phyloP scores from a whole-genome alignment of 1,140 invertebrate species.

The Rhyacophila brunnea region DNA sequence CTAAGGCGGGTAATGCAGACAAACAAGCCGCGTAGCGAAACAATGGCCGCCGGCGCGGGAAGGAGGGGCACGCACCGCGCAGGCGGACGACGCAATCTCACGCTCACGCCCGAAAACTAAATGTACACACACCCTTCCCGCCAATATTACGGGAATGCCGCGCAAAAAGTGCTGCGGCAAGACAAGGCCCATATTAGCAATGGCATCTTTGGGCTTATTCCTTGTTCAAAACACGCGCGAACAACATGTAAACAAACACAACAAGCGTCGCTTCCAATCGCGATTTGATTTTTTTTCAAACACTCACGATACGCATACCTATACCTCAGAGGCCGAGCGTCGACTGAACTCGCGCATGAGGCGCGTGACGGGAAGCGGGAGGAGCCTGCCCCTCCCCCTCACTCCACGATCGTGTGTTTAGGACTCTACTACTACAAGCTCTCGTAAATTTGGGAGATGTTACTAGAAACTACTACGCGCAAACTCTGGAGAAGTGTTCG shows the following conservation, averaged over 20 bases:
- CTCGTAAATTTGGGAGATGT: conserved; percentile 29
- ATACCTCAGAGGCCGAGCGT: conserved; percentile 25
- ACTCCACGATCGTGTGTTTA: background rate
- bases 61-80: conserved; percentile 25
- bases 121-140: conserved; percentile 10
- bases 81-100: conserved; percentile 10
- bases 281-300: no score
- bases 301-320: conserved; percentile 14
- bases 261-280: conserved; percentile 5
- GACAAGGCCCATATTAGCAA: conserved; percentile 23
- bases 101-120: conserved; percentile 8
- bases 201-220: no score
- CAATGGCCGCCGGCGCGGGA: conserved; percentile 23
- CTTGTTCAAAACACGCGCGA: conserved; percentile 3
- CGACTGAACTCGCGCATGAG: conserved; percentile 1
- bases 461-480: conserved; percentile 31
- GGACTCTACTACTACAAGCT: conserved; percentile 23
- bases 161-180: conserved; percentile 2
- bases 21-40: conserved; percentile 17
- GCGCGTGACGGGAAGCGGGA: conserved; percentile 28
- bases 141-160: conserved; percentile 18
- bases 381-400: conserved; percentile 20
- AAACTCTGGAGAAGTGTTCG: conserved; percentile 9
- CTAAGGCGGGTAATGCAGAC: conserved; percentile 3
- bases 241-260: conserved; percentile 15